phyloP scores from a whole-genome alignment of 2,888 invertebrate species.

The Tiliacea aurago region DNA sequence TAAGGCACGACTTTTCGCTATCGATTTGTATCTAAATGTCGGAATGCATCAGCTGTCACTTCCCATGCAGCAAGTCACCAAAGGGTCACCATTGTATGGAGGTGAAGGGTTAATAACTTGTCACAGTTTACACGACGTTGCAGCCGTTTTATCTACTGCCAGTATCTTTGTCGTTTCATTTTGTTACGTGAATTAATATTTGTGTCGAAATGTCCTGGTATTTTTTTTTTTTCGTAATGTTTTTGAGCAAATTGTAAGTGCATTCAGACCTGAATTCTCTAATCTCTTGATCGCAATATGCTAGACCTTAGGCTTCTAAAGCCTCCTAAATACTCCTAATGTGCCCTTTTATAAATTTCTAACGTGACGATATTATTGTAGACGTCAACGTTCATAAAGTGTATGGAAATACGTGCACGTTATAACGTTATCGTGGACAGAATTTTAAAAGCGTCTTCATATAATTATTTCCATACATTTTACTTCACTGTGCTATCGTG shows the following conservation, averaged over 20 bases:
- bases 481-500: not conserved
- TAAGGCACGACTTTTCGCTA: constrained; percentile 20
- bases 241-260: not conserved
- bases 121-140: constrained; percentile 55
- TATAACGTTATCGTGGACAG: not conserved
- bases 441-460: not conserved
- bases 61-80: constrained; percentile 47
- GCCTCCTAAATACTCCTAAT: not conserved
- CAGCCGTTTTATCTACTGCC: constrained; percentile 27
- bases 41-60: constrained; percentile 53
- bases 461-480: not conserved
- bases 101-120: constrained; percentile 50
- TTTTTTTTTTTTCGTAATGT: not conserved
- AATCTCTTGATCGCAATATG: not conserved
- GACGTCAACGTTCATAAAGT: not conserved
- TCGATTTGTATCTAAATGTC: constrained; percentile 40
- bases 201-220: not conserved
- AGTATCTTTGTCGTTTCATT: constrained; percentile 15
- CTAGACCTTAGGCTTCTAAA: not conserved
- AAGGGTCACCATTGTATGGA: constrained; percentile 52
- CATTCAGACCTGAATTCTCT: not conserved
- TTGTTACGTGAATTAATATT: constrained; percentile 11
- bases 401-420: not conserved
- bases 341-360: not conserved
- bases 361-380: not conserved